Evolutionary conservation across 2,888 invertebrate genomes (phyloP), one percentile per base, ranked within the genome.

Genomic region (Axea sp.): DNA sequence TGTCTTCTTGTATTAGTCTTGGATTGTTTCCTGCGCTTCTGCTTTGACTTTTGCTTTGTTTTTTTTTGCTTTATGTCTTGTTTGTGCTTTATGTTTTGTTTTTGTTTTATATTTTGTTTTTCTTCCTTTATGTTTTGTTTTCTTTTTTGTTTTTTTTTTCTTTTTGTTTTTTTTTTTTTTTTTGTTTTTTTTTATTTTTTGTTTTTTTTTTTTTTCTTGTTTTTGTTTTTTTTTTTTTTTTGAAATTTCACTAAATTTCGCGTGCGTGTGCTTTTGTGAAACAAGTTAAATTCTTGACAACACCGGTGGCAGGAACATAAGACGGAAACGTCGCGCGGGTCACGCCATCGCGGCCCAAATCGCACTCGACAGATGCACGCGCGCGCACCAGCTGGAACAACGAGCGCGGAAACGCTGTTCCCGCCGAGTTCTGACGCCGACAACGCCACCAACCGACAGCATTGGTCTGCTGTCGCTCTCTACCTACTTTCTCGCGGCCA

Each of bases 401-500:
- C 45, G 45, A 47, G 35, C 43, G 39, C 39, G 41, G 41, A 62
- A 39, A 30, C 47, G 62, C 28, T 31, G 7, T 11, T 43, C 41
- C 17, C 15, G 28, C 7, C 24, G 45, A 43, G 53, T 19, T 51
- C 53, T 53, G 28, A 17, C 55, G 65, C 65, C 55, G 55, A 53
- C 64, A 65, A 65, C 53, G 55, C 51, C 67, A 19, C 59, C 72
- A 62, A 72, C 76, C 76, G 76, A 69, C 71, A 75, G 75, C 75
- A 74, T 77, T 64, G 31, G 78, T 62, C 78, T 82, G 80, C 83
- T 83, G 26, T 47, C 41, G 73, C 84, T 83, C 82, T 65, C 71
- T 53, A 87, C 86, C 53, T 86, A 87, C 86, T 86, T 86, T 86
- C 85, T 83, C 84, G 86, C 85, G 83, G 86, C 86, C 86, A 86